Percentiles rank a stretch among this genome's conserved stretches.
phyloP scores from a whole-genome alignment of 2,888 invertebrate species.

The Amblyteles armatorius region DNA sequence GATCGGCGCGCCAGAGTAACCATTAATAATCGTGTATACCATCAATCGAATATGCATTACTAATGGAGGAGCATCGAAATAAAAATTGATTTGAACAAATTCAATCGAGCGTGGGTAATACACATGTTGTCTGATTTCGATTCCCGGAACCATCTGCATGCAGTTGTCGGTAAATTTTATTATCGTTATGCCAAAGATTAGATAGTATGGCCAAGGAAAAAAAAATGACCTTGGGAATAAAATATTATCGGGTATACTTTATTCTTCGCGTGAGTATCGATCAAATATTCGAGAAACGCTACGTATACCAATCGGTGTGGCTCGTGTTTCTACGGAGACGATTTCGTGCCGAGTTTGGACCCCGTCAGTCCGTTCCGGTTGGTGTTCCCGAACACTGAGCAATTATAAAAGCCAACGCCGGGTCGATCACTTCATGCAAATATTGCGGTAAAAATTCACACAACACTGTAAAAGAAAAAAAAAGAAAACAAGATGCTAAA shows the following conservation, averaged over 20 bases:
- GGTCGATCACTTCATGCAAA: background rate
- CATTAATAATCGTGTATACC: slow-evolving; percentile 73
- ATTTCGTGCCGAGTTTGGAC: slow-evolving; percentile 38
- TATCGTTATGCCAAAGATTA: background rate
- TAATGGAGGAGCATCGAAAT: slow-evolving; percentile 77
- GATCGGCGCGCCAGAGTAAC: slow-evolving; percentile 74
- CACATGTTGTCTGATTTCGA: background rate
- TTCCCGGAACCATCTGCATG: background rate
- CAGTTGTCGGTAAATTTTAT: background rate
- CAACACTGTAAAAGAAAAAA: background rate
- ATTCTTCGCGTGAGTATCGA: slow-evolving; percentile 67
- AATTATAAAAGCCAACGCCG: slow-evolving; percentile 28
- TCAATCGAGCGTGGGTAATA: slow-evolving; percentile 12
- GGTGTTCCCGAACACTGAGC: slow-evolving; percentile 13
- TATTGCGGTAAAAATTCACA: background rate
- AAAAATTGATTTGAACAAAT: slow-evolving; percentile 53
- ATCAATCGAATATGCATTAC: slow-evolving; percentile 77
- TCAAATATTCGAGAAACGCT: slow-evolving; percentile 68
- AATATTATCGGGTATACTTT: slow-evolving; percentile 39
- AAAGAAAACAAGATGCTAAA: slow-evolving; percentile 62
- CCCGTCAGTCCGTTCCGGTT: slow-evolving; percentile 47
- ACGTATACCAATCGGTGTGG: background rate
- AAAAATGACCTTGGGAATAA: slow-evolving; percentile 22
- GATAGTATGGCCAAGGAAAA: background rate
- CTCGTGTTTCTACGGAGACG: slow-evolving; percentile 63